Evolutionary conservation across 1,140 invertebrate genomes (phyloP), one percentile per base, ranked within the genome.

Genomic region (Phymorhynchus buccinoides): DNA sequence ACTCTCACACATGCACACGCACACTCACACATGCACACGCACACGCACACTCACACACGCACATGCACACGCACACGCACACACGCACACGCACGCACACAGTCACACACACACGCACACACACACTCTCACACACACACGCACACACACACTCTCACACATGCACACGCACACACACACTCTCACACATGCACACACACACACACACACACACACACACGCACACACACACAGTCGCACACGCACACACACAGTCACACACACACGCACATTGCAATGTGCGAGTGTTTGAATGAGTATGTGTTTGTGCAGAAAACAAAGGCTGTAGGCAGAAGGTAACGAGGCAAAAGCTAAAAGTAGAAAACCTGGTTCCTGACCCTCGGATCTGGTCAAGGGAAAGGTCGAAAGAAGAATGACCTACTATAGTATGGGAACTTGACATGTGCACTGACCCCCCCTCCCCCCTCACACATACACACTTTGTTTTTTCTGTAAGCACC

Each of bases 181-280:
- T 37, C 71, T 37, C 71, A 75, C 71, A 75, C 71, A 75, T 35
- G 37, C 71, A 75, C 71, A 75, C 71, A 75, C 30, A 75, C 71
- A 75, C 71, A 75, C 71, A 75, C 71, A 75, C 71, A 75, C 71
- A 75, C 71, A 27, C 71, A 71, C 85, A 41, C 68, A 73, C 37
- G 18, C 62, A 83, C 68, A 52, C 68, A 82, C 71, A 37, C 66
- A 4, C 66, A 42, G 66, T 6, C 66, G n/a, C 62, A 12, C 82
- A 35, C 27, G 30, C 71, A 39, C 27, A 75, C 27, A 18, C 44
- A 48, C 44, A 48, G 12, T 16, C 18, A 71, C 18, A 71, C 37
- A 27, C 37, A 42, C 42, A 27, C 42, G 27, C 42, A 27, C 44
- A 52, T 52, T 12, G 48, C 48, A 12, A 52, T 22, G 9, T 52